phyloP scores from a whole-genome alignment of 2,113 vertebrate species.

The Monopterus albus region DNA sequence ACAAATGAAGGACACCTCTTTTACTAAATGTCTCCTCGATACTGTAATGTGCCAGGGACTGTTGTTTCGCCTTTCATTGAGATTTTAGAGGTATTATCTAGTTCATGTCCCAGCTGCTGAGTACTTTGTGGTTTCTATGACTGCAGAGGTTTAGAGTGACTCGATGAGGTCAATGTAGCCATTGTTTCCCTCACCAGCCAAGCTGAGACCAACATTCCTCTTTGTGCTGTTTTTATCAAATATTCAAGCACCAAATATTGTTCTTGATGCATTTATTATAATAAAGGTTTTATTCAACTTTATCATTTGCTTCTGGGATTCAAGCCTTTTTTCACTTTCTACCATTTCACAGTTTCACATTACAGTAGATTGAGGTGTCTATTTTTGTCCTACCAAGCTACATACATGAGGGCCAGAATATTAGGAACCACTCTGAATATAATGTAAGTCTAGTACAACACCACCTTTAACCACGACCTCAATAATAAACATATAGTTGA shows the following conservation, averaged over 20 bases:
- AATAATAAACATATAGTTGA: no score
- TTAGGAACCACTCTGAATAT: no score
- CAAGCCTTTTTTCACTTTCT: neutral
- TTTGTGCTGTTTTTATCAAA: conserved; percentile 73
- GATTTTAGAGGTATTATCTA: conserved; percentile 7
- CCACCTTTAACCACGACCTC: no score
- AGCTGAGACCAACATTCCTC: conserved; percentile 76
- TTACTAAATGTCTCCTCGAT: neutral
- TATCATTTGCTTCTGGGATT: neutral
- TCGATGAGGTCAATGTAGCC: conserved; percentile 49
- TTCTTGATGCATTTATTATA: conserved; percentile 75
- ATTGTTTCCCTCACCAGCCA: conserved; percentile 61
- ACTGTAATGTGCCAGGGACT: conserved; percentile 32
- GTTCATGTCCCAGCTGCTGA: conserved; percentile 45
- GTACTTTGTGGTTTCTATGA: conserved; percentile 33
- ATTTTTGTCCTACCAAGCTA: no score
- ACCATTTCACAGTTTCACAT: no score
- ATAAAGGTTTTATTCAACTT: conserved; percentile 77
- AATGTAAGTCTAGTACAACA: no score
- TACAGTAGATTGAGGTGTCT: no score
- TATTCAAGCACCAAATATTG: conserved; percentile 73
- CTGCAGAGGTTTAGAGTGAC: conserved; percentile 38
- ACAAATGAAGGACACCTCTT: conserved; percentile 62
- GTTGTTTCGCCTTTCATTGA: conserved; percentile 7
- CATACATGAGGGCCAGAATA: no score